Percentiles rank a stretch among this genome's conserved stretches.
These are phyloP conservation scores for Drosophila neoperkinsi DNA, from an alignment of 2,888 invertebrate genomes.

Conservation along the genomic window DNA sequence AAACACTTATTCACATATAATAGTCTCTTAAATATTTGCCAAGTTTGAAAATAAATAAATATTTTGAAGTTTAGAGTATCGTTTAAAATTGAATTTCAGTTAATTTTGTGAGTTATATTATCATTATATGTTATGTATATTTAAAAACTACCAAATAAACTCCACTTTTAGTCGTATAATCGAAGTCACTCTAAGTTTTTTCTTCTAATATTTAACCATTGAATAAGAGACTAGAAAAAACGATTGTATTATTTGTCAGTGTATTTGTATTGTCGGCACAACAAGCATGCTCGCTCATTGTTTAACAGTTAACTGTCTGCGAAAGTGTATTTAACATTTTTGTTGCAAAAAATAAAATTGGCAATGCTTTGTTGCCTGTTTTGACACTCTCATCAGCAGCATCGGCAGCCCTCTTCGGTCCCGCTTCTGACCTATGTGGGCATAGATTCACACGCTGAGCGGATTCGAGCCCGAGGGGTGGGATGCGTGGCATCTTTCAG, in stretches of 20 bases:
- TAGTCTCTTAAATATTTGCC: not conserved
- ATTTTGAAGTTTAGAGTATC: not conserved
- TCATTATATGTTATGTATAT: not conserved
- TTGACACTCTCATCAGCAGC: conserved; percentile 36
- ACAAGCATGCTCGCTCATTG: not conserved
- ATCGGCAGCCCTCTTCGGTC: conserved; percentile 33
- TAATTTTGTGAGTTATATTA: not conserved
- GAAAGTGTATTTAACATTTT: conserved; percentile 33
- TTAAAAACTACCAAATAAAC: not conserved
- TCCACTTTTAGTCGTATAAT: not conserved
- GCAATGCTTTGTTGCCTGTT: conserved; percentile 35
- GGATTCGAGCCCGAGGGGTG: conserved; percentile 46
- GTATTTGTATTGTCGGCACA: conserved; percentile 18
- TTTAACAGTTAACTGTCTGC: conserved; percentile 7
- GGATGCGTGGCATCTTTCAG: conserved; percentile 60
- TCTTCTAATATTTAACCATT: not conserved
- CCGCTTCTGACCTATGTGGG: conserved; percentile 75
- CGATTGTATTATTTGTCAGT: not conserved
- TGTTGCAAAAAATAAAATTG: conserved; percentile 17
- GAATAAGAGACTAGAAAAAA: not conserved
- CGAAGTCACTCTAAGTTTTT: not conserved
- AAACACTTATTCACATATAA: not conserved
- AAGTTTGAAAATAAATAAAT: not conserved
- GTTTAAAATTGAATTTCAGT: not conserved
- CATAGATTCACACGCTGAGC: conserved; percentile 77